A percentile compares a stretch with the other conserved stretches of the same genome.
Evolutionary conservation across 2,113 vertebrate genomes (phyloP).

Genomic region (Atherinomorus stipes): DNA sequence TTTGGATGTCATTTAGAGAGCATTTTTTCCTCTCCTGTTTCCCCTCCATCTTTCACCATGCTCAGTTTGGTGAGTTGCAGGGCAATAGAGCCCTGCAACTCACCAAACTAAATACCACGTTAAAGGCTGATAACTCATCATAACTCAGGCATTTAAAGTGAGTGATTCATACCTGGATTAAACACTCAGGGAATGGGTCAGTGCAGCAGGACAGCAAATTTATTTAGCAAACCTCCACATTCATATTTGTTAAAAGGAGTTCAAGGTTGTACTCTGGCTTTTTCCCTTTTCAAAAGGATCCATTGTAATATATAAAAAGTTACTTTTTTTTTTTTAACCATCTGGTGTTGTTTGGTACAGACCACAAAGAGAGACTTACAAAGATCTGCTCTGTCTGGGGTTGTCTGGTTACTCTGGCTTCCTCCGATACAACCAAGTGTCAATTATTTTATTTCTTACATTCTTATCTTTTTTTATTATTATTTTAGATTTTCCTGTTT

Average conservation of each 20-base stretch:
- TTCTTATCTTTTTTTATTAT: too few species aligned
- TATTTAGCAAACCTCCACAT: conserved; percentile 26
- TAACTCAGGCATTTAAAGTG: conserved; percentile 43
- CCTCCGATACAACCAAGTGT: too few species aligned
- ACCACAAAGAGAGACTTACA: conserved; percentile 36
- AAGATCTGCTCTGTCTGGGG: too few species aligned
- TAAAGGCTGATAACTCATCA: conserved; percentile 40
- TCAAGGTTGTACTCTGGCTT: conserved; percentile 41
- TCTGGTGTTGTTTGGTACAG: conserved; percentile 37
- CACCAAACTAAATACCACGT: conserved; percentile 48
- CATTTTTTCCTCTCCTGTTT: conserved; percentile 43
- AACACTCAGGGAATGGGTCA: conserved; percentile 33
- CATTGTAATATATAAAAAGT: conserved; percentile 70
- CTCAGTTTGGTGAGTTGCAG: too few species aligned
- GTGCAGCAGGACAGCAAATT: background rate
- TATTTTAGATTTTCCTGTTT: too few species aligned
- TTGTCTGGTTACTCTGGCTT: too few species aligned
- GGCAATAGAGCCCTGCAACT: conserved; percentile 44
- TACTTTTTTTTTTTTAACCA: conserved; percentile 46
- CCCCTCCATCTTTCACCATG: conserved; percentile 34
- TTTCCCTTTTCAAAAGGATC: conserved; percentile 21
- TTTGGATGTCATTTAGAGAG: conserved; percentile 46
- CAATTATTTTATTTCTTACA: too few species aligned
- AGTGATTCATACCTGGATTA: conserved; percentile 49
- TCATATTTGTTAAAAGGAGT: conserved; percentile 32